Base-by-base conservation (phyloP, 2,797 vertebrate genomes). In the Nannoperca obscura region DNA sequence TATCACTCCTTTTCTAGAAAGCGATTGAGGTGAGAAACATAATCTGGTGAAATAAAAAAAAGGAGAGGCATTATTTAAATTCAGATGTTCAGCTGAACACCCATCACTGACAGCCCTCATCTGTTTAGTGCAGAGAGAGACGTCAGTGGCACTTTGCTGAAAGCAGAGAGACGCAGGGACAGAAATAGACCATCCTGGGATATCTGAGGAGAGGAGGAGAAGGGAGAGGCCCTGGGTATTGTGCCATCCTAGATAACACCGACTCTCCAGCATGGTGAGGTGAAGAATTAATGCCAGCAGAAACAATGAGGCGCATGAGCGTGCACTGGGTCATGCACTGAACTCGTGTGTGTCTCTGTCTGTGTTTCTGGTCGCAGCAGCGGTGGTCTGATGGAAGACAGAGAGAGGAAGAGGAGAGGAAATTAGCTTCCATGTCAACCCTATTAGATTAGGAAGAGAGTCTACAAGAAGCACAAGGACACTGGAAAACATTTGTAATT, bases 111-210 rank as follows among this genome's bases (percentile, higher is more conserved):
- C 88, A 89, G 79, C 80, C 50, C 81, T 93, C 90, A 81, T 93
- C 86, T 88, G 86, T 91, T 90, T 85, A 89, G 84, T 55, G 86
- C 87, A 85, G 76, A 84, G 79, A 83, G 86, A 87, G 85, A 90
- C 80, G 63, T 92, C 92, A 92, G 87, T 80, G 79, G 86, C 89
- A 87, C 90, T 89, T 89, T 76, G 80, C 85, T 91, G 90, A 83
- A 69, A 87, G 83, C 86, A 85, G 74, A 90, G 85, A 91, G 88
- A 91, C 63, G 67, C 78, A 82, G 74, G 80, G 91, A 93, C 89
- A 90, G 88, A 92, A 92, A 93, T 93, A 93, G 92, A 93, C 78
- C 78, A 79, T 81, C 77, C 82, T 90, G 89, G 86, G 85, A 92
- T 89, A 91, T 91, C 81, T 86, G 88, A 89, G 86, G 76, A 88